Conservation (phyloP, 2,113 vertebrate genomes). For the Eonycteris spelaea region DNA sequence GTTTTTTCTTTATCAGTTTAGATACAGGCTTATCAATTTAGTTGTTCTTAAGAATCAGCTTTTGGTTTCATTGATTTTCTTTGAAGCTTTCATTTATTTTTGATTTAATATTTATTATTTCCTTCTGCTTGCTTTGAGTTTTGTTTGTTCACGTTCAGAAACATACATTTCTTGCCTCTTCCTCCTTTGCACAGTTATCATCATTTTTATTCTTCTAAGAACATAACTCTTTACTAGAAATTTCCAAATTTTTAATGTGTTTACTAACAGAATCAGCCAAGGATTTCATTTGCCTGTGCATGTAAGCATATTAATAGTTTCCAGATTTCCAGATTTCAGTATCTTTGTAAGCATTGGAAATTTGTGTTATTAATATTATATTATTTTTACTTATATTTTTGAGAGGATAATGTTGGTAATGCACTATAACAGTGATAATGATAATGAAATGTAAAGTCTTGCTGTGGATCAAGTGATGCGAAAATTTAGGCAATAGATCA, state of each 20-base stretch:
- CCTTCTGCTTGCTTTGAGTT: neutral
- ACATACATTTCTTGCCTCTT: neutral
- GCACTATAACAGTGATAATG: neutral
- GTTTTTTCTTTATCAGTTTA: neutral
- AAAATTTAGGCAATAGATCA: neutral
- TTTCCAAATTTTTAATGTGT: neutral
- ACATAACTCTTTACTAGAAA: neutral
- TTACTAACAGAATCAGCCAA: neutral
- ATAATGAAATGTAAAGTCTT: neutral
- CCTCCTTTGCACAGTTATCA: neutral
- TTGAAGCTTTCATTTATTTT: neutral
- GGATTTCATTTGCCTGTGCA: neutral
- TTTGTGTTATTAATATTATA: neutral
- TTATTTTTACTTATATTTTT: neutral
- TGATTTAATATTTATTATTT: neutral
- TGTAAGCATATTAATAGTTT: neutral
- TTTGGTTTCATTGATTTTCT: neutral
- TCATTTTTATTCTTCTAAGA: neutral
- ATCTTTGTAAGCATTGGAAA: neutral
- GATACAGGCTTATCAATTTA: neutral
- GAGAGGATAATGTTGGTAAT: neutral
- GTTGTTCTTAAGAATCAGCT: neutral
- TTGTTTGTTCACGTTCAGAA: neutral
- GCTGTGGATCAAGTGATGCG: neutral
- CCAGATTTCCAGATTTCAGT: neutral